Percentiles rank a stretch among this genome's conserved stretches.
These are phyloP conservation scores for Zosterops pallidus DNA, from an alignment of 2,113 vertebrate species.

Conservation along the genomic window DNA sequence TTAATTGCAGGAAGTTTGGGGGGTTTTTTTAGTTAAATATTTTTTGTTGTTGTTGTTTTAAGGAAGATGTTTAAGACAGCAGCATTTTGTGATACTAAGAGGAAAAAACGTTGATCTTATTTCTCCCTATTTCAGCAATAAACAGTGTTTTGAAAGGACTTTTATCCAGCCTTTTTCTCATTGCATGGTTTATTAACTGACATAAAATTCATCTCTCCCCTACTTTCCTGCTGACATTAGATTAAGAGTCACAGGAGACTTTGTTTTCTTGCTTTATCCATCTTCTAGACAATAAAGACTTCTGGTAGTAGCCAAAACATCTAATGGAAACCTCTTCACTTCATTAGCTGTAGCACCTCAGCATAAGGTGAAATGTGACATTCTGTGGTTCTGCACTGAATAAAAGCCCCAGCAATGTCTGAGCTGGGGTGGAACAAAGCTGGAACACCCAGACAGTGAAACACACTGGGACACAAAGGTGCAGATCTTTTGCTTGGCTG, in stretches of 20 bases:
- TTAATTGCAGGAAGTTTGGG: background rate
- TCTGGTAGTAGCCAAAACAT: background rate
- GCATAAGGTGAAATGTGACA: background rate
- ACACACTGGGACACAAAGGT: background rate
- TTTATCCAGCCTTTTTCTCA: background rate
- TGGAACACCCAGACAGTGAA: background rate
- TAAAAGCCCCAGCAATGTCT: background rate
- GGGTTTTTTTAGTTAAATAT: background rate
- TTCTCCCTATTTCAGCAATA: background rate
- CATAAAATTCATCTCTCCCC: background rate
- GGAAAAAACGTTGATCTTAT: background rate
- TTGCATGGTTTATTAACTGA: background rate
- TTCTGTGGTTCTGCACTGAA: background rate
- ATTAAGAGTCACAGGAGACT: background rate
- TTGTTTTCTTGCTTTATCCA: background rate
- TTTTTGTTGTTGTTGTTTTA: background rate
- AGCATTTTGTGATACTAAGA: background rate
- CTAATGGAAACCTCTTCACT: background rate
- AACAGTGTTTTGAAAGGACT: background rate
- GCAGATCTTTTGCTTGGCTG: background rate
- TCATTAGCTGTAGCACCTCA: background rate
- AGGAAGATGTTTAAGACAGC: background rate
- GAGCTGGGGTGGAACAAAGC: background rate
- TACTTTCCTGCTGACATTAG: background rate
- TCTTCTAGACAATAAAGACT: background rate